Base-by-base conservation (phyloP, 2,888 invertebrate genomes). In the Caenorhabditis imperialis region DNA sequence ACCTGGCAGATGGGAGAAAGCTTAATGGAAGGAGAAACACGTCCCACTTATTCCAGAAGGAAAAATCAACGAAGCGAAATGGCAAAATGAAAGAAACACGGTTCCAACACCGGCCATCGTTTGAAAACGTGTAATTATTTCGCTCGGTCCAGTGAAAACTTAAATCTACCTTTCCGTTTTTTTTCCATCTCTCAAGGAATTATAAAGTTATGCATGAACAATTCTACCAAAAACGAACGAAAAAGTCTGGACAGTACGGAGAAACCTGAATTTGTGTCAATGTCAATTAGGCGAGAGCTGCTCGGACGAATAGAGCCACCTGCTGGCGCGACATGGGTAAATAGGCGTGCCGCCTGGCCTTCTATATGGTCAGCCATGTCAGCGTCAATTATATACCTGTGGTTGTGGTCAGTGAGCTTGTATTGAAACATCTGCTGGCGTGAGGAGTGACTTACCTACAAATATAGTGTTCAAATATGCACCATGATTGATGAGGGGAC, bases 401-500 rank as follows among this genome's bases (percentile, higher is more conserved):
- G 10, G 12, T 23, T n/a, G n/a, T n/a, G 60, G 55, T 20, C 55
- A 65, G 23, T 47, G 55, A 54, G 53, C 54, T 42, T 42, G 61
- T 71, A 71, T 61, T 71, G 70, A 71, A 71, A 71, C 70, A 71
- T 71, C 70, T 71, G 70, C 61, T 51, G 37, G 61, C 61, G 40
- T 61, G 42, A 45, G 45, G 51, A 25, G 30, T 18, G 51, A 30
- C 53, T 63, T 63, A 63, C 30, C 53, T 20, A 47, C 45, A 63
- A 54, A 53, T 30, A 7, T 10, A 30, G 30, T 30, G 30, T 30
- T 30, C 30, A 23, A 47, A 47, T 25, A 47, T 47, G 25, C 22
- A 47, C n/a, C n/a, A n/a, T n/a, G n/a, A n/a, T n/a, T n/a, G n/a
- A n/a, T n/a, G n/a, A n/a, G n/a, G n/a, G n/a, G n/a, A n/a, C n/a